Conservation (phyloP, 2,797 vertebrate genomes). For the Hippoglossus hippoglossus region DNA sequence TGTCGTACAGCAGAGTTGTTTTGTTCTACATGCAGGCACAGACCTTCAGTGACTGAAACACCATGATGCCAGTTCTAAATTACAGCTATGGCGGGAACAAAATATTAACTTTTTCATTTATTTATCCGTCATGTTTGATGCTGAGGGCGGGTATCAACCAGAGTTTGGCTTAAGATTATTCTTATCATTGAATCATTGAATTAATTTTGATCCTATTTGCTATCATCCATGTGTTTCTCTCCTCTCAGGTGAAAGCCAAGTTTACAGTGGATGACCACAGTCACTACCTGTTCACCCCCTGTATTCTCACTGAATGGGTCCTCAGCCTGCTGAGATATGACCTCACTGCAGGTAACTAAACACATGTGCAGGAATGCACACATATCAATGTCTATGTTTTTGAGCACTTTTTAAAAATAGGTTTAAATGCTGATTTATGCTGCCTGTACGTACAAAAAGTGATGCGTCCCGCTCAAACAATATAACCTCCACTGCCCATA, state of each 20-base stretch:
- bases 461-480: too few relatives aligned
- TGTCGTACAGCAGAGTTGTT: too few relatives aligned
- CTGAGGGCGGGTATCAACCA: neutral
- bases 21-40: too few relatives aligned
- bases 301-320: conserved; percentile 96
- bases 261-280: conserved; percentile 95
- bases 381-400: neutral
- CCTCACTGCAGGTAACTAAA: conserved; percentile 90
- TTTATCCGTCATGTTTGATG: too few relatives aligned
- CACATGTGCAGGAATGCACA: neutral
- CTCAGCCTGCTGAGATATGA: conserved; percentile 95
- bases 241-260: conserved; percentile 88
- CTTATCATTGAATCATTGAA: neutral
- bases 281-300: conserved; percentile 97
- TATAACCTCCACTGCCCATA: too few relatives aligned
- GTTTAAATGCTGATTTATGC: too few relatives aligned
- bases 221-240: conserved; percentile 14
- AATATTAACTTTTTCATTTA: too few relatives aligned
- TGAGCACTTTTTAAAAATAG: neutral
- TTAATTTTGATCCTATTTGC: too few relatives aligned
- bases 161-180: neutral
- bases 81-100: too few relatives aligned
- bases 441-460: too few relatives aligned
- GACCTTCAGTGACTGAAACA: too few relatives aligned
- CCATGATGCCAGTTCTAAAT: too few relatives aligned